Evolutionary conservation across 2,113 vertebrate genomes (phyloP).

Genomic region (Sardina pilchardus): DNA sequence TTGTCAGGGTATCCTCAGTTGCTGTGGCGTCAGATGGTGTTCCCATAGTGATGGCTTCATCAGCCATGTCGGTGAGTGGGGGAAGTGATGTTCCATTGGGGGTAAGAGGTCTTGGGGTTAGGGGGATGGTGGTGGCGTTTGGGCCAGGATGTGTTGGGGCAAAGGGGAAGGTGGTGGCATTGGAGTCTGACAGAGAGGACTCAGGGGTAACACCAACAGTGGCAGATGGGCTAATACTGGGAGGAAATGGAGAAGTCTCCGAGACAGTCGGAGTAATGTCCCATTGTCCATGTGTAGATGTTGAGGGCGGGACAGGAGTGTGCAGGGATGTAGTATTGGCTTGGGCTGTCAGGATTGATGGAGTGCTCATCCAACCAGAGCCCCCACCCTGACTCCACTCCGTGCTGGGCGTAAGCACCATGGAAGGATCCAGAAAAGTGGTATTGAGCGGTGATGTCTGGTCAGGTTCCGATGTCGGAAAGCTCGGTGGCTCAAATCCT

Average conservation of each 20-base stretch:
- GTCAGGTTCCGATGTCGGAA: constrained; percentile 42
- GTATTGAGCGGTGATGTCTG: constrained; percentile 46
- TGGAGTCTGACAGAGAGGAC: constrained; percentile 40
- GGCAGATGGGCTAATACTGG: constrained; percentile 45
- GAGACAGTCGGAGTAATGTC: constrained; percentile 53
- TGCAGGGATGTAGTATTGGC: constrained; percentile 44
- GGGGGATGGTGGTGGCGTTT: constrained; percentile 4
- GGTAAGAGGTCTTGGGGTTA: constrained; percentile 29
- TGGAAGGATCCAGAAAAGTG: constrained; percentile 58
- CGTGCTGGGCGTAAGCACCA: constrained; percentile 48
- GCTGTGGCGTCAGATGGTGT: constrained; percentile 50
- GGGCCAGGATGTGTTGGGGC: not conserved
- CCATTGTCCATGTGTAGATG: constrained; percentile 62
- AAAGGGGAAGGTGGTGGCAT: constrained; percentile 35
- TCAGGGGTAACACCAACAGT: constrained; percentile 37
- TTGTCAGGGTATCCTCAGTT: constrained; percentile 53
- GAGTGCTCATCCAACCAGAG: constrained; percentile 54
- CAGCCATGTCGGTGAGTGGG: constrained; percentile 52
- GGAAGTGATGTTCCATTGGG: constrained; percentile 43
- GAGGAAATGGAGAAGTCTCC: constrained; percentile 33
- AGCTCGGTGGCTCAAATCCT: constrained; percentile 57
- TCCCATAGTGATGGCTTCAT: constrained; percentile 55
- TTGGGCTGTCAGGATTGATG: constrained; percentile 39
- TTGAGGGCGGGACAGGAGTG: constrained; percentile 38
- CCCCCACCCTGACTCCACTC: constrained; percentile 42